Base-by-base conservation (phyloP, 2,797 vertebrate genomes). In the Pangasius mekongensis region DNA sequence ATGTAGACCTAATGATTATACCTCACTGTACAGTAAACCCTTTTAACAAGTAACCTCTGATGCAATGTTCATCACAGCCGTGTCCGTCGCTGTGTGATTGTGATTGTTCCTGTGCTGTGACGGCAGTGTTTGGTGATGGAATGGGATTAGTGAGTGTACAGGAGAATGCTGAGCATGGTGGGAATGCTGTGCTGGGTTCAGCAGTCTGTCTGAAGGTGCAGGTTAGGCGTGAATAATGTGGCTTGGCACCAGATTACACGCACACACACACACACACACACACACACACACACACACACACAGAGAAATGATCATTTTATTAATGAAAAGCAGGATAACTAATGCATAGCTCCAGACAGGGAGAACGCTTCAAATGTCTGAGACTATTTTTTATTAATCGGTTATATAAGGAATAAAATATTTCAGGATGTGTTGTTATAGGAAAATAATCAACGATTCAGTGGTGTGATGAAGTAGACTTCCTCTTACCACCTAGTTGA, bases 131-230 rank as follows among this genome's bases (percentile, higher is more conserved):
- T 58, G 52, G n/a, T 52, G 80, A 22, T 13, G 27, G 9, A 18
- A 10, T 43, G 90, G 96, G 96, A 96, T 96, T 96, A 96, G 94
- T 91, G 83, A 91, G 18, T 43, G 89, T 90, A 89, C 91, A 89
- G 93, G 92, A 92, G 95, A 95, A 94, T 96, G 96, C 95, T 96
- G 95, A 96, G 94, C 90, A 89, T 91, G 94, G 95, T 94, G 94
- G 92, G 92, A 94, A 87, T 89, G 91, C 94, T 94, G 93, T 95
- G 94, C 94, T 96, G 94, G 94, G 92, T 95, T 95, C 96, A 96
- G 95, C 95, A 95, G 90, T 96, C 92, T 96, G 89, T 85, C 87
- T 87, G 85, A 52, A 69, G 71, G 47, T 22, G 9, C 93, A 93
- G 91, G 94, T 91, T 94, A 92, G 83, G 89, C 91, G 91, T 92